Conservation (phyloP, 2,113 vertebrate species). For the Rhegmatorhina hoffmannsi region DNA sequence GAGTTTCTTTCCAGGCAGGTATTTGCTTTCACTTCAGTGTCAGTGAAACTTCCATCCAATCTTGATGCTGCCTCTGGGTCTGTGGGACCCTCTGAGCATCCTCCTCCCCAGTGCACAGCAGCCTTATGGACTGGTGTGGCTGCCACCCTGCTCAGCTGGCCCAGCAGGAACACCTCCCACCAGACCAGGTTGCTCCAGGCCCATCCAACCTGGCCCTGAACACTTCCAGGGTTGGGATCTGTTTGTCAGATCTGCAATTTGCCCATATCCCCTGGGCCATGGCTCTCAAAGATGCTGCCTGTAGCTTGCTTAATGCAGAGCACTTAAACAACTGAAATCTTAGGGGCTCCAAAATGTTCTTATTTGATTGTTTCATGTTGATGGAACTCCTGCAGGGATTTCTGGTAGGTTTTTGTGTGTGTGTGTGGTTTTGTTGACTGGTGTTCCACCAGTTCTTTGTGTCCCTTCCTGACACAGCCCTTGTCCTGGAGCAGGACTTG, state of each 20-base stretch:
- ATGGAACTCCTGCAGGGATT: not conserved
- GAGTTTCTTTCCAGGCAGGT: not conserved
- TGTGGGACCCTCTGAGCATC: not conserved
- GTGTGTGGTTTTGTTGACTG: not conserved
- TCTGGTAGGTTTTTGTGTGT: not conserved
- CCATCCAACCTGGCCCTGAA: not conserved
- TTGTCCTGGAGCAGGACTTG: not conserved
- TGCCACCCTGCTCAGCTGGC: not conserved
- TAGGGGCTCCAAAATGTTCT: not conserved
- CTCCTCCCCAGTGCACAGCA: not conserved
- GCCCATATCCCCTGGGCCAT: accelerated
- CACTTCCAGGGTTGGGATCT: not conserved
- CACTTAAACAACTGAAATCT: accelerated
- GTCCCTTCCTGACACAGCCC: not conserved
- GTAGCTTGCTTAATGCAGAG: not conserved
- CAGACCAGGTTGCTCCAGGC: not conserved
- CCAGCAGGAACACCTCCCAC: not conserved
- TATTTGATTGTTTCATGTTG: not conserved
- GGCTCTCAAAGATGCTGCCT: not conserved
- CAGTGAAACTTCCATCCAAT: not conserved
- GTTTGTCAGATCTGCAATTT: not conserved
- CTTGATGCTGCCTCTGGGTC: not conserved
- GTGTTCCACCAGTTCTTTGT: not conserved
- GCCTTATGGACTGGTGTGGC: not conserved
- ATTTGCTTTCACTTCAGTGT: not conserved